A percentile compares a stretch with the other conserved stretches of the same genome.
phyloP scores from a whole-genome alignment of 2,113 vertebrate genomes.

The Callospermophilus lateralis region DNA sequence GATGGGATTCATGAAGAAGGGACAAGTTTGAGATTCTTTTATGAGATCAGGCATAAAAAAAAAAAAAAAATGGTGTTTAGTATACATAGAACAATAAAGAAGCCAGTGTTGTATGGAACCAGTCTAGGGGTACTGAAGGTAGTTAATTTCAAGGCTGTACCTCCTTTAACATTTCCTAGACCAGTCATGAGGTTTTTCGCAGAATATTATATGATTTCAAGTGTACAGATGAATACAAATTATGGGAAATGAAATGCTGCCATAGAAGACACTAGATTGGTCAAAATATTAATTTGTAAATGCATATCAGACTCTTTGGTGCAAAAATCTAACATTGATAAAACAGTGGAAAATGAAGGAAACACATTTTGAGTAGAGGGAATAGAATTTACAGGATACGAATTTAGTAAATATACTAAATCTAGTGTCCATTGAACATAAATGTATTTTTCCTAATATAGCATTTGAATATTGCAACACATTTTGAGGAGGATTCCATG shows the following conservation, averaged over 20 bases:
- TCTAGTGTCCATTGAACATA: not conserved
- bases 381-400: not conserved
- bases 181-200: not conserved
- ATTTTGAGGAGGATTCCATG: not conserved
- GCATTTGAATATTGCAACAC: not conserved
- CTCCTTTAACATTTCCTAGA: not conserved
- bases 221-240: not conserved
- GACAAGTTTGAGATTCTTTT: not conserved
- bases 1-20: not conserved
- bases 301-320: not conserved
- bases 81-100: not conserved
- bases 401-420: not conserved
- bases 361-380: not conserved
- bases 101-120: fast-evolving
- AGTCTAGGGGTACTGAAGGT: not conserved
- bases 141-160: not conserved
- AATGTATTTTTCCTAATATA: not conserved
- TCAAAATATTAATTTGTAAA: not conserved
- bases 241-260: not conserved
- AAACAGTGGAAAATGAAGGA: not conserved
- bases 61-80: not conserved
- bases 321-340: not conserved
- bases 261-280: not conserved
- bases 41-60: not conserved
- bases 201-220: not conserved